phyloP scores from a whole-genome alignment of 2,797 vertebrate species.

The Chelon labrosus region DNA sequence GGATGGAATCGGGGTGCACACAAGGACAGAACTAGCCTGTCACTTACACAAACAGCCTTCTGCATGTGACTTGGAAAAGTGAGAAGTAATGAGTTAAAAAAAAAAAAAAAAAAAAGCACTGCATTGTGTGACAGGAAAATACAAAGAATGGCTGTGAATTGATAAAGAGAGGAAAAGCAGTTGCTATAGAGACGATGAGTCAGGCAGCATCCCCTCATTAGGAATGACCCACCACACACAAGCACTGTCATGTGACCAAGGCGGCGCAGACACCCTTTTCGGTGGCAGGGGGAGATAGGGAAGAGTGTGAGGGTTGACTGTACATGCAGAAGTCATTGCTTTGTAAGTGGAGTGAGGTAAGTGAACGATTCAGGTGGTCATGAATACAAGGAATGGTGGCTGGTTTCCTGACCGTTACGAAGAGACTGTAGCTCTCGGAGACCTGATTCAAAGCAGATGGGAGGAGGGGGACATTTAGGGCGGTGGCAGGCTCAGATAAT shows the following conservation, averaged over 20 bases:
- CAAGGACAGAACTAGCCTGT: constrained; percentile 30
- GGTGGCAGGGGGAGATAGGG: constrained; percentile 52
- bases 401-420: constrained; percentile 57
- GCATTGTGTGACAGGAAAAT: constrained; percentile 61
- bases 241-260: constrained; percentile 68
- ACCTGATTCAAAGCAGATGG: constrained; percentile 35
- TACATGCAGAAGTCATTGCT: constrained; percentile 73
- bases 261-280: constrained; percentile 60
- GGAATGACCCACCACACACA: constrained; percentile 79
- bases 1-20: constrained; percentile 1
- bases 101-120: constrained; percentile 17
- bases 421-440: constrained; percentile 57
- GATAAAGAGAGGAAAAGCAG: constrained; percentile 52
- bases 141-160: constrained; percentile 60
- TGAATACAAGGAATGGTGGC: constrained; percentile 75
- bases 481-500: constrained; percentile 25
- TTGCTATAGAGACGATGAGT: constrained; percentile 80
- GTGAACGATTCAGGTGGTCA: constrained; percentile 69
- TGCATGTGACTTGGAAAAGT: constrained; percentile 59
- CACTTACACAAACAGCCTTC: constrained; percentile 47
- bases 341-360: constrained; percentile 69
- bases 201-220: constrained; percentile 80
- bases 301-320: constrained; percentile 57
- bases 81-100: constrained; percentile 45
- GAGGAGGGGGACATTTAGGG: constrained; percentile 25